These are phyloP conservation scores for Apostichopus californicus DNA, from an alignment of 35 echinoderm and acorn worm species.

Conservation along the genomic window DNA sequence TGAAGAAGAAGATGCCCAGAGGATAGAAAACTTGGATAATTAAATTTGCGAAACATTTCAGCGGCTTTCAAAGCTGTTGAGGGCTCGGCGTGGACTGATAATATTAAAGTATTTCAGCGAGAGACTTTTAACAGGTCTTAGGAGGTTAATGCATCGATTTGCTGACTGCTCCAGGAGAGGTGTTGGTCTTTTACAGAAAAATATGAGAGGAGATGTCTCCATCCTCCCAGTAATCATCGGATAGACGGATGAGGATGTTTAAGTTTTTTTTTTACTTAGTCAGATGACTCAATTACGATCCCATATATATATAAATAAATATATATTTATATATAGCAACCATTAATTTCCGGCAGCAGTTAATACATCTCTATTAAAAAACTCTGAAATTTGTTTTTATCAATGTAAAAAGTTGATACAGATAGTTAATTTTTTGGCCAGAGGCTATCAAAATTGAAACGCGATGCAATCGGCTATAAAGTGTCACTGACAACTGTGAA, in stretches of 20 bases:
- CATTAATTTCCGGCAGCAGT: too few species aligned
- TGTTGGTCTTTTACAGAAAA: not conserved
- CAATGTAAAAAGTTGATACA: too few species aligned
- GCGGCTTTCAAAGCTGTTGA: constrained; percentile 30
- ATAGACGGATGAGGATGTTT: not conserved
- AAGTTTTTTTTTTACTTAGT: not conserved
- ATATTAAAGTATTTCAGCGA: not conserved
- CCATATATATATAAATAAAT: too few species aligned
- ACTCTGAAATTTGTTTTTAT: too few species aligned
- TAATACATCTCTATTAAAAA: too few species aligned
- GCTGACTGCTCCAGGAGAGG: not conserved
- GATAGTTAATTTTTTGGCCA: too few species aligned
- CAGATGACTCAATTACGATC: not conserved
- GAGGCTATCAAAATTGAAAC: too few species aligned
- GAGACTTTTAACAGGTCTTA: constrained; percentile 22
- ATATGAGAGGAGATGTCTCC: not conserved
- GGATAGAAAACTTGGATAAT: constrained; percentile 31
- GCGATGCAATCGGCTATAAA: too few species aligned
- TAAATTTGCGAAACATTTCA: constrained; percentile 34
- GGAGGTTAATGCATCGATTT: constrained; percentile 13
- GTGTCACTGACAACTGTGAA: too few species aligned
- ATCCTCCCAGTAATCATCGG: not conserved
- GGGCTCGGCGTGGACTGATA: not conserved
- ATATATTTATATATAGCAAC: too few species aligned
- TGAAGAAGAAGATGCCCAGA: not conserved